phyloP scores from a whole-genome alignment of 2,888 invertebrate genomes.

The Pyrrhia umbra region DNA sequence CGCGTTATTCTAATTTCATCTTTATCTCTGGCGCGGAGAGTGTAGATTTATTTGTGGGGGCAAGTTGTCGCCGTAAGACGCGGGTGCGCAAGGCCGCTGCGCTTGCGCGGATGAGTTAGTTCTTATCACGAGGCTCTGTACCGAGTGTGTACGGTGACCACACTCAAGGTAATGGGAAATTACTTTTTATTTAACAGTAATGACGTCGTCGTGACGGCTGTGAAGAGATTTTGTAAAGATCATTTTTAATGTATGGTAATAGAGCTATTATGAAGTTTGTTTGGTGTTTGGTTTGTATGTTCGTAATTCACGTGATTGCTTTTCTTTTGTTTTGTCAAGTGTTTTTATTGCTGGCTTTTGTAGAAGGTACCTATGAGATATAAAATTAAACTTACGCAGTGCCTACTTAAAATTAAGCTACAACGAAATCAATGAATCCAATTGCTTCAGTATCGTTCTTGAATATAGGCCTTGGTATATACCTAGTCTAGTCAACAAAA shows the following conservation, averaged over 20 bases:
- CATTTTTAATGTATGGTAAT: conserved; percentile 39
- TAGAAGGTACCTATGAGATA: background rate
- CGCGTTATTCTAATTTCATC: conserved; percentile 48
- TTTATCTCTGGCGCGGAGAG: conserved; percentile 43
- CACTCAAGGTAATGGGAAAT: conserved; percentile 48
- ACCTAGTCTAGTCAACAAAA: no score
- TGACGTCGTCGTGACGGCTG: conserved; percentile 27
- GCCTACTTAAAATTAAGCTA: no score
- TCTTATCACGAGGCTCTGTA: conserved; percentile 81
- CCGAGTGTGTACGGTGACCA: conserved; percentile 61
- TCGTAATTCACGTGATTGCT: background rate
- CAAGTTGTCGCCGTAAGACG: conserved; percentile 59
- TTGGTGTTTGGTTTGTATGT: background rate
- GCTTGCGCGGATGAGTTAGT: conserved; percentile 79
- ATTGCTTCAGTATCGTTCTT: no score
- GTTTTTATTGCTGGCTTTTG: background rate
- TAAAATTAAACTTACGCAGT: no score
- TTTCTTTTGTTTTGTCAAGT: background rate
- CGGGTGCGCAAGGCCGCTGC: conserved; percentile 81
- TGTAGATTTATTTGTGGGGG: conserved; percentile 28
- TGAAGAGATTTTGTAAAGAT: conserved; percentile 29
- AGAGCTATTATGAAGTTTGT: background rate
- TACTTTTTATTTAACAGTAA: conserved; percentile 52
- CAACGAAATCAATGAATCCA: background rate
- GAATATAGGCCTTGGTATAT: no score